Evolutionary conservation across 2,797 vertebrate species (phyloP).

Genomic region (Periophthalmus magnuspinnatus): DNA sequence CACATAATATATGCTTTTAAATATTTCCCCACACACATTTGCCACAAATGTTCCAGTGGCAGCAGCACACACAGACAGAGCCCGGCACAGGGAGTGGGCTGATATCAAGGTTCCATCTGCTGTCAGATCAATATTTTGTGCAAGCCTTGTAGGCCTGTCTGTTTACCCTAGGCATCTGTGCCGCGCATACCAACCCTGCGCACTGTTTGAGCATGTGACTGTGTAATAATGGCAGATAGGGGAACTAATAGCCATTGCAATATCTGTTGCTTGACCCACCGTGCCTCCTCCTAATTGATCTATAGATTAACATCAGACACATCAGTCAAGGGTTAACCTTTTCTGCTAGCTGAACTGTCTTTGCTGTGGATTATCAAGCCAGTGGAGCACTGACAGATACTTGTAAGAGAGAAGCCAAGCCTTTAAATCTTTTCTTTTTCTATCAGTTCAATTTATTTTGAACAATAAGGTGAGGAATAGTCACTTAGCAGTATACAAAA

Average conservation of each 20-base stretch:
- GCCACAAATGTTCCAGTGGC: constrained; percentile 46
- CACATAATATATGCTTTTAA: constrained; percentile 39
- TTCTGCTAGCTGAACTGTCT: constrained; percentile 75
- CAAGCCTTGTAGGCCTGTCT: constrained; percentile 79
- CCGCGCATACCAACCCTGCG: constrained; percentile 76
- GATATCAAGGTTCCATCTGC: constrained; percentile 81
- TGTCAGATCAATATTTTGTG: constrained; percentile 85
- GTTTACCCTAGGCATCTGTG: constrained; percentile 83
- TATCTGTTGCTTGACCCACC: constrained; percentile 84
- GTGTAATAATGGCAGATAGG: constrained; percentile 84
- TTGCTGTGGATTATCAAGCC: constrained; percentile 77
- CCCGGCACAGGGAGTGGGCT: constrained; percentile 59
- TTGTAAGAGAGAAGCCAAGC: constrained; percentile 36
- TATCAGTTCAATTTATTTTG: constrained; percentile 36
- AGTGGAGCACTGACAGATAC: constrained; percentile 63
- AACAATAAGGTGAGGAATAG: constrained; percentile 9
- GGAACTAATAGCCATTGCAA: constrained; percentile 82
- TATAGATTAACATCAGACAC: constrained; percentile 84
- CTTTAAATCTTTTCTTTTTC: constrained; percentile 3
- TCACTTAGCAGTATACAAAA: neutral
- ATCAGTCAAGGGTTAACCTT: constrained; percentile 81
- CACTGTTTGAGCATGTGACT: constrained; percentile 85
- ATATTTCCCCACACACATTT: constrained; percentile 58
- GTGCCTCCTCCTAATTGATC: constrained; percentile 84
- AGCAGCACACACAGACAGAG: constrained; percentile 49